Conservation (phyloP, 1,140 invertebrate genomes). For the Ridgeia piscesae region DNA sequence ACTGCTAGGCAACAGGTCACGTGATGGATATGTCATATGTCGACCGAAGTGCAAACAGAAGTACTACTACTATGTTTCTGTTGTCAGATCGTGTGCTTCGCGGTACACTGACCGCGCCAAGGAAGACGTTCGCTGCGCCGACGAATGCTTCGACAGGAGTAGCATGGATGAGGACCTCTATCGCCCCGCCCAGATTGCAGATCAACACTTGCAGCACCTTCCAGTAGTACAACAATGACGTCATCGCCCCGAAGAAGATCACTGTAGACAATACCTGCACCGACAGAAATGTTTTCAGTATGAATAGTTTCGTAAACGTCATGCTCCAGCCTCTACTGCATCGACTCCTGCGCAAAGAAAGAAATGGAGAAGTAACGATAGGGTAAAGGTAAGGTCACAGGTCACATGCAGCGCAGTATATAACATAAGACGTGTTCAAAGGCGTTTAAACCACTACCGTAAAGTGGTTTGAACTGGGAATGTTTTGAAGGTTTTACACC, state of each 20-base stretch:
- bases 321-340: not conserved
- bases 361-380: too few species aligned
- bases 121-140: constrained; percentile 11
- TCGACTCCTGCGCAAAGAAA: not conserved
- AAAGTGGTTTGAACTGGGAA: too few species aligned
- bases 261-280: not conserved
- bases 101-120: constrained; percentile 4
- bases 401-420: too few species aligned
- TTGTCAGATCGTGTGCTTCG: not conserved
- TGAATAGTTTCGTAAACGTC: not conserved
- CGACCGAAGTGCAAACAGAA: too few species aligned
- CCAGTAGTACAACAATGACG: not conserved
- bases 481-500: too few species aligned
- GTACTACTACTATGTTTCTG: too few species aligned
- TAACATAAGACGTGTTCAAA: too few species aligned
- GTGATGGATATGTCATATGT: too few species aligned
- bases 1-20: too few species aligned
- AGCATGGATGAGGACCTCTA: not conserved
- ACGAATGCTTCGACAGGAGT: constrained; percentile 8
- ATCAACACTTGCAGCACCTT: not conserved
- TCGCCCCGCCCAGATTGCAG: not conserved
- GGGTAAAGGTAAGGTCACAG: too few species aligned
- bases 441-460: too few species aligned
- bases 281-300: not conserved
- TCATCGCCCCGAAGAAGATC: not conserved